Base-by-base conservation (phyloP, 2,888 invertebrate species). In the Ryuthela nishihirai region DNA sequence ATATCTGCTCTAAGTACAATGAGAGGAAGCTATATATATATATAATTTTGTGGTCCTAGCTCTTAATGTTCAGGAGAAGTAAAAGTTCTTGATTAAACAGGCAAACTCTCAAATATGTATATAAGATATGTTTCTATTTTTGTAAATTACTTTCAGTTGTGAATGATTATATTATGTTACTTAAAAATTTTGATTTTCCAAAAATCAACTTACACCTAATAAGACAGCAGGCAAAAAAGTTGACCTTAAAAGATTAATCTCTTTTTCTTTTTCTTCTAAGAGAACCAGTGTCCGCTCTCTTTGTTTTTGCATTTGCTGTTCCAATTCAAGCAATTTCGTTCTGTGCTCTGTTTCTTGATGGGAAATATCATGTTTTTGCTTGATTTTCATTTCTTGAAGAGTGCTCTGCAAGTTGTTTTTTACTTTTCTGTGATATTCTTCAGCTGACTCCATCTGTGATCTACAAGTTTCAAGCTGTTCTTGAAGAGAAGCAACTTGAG, bases 261-360 rank as follows among this genome's bases (percentile, higher is more conserved):
- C 78, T 39, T 70, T 69, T 49, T 92, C 91, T 24, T 89, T 87
- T 69, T 92, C 91, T 15, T 85, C 83, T 29, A 93, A 74, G 21
- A 92, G 74, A 2, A 82, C 81, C 7, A 89, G 77, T 29, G 89
- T 88, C 32, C 91, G 78, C 48, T 87, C 85, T 1, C 92, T 77
- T 70, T 91, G 91, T n/a, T 85, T 84, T 40, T 82, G 79, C 4
- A 76, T 76, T 67, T 88, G 85, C 65, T 85, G 83, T 70, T 89
- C 87, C 48, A 88, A 71, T 35, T 80, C 78, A 10, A 78, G 75
- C 1, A 81, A 71, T 66, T 79, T 80, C 17, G 75, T 75, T 23
- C 43, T 26, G 25, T 42, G n/a, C 5, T 29, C 32, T 5, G 42
- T 3, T 64, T 82, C 81, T 7, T 56, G 70, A 48, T 63, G 73